Base-by-base conservation (phyloP, 2,888 invertebrate species). In the Cheilosia soror region DNA sequence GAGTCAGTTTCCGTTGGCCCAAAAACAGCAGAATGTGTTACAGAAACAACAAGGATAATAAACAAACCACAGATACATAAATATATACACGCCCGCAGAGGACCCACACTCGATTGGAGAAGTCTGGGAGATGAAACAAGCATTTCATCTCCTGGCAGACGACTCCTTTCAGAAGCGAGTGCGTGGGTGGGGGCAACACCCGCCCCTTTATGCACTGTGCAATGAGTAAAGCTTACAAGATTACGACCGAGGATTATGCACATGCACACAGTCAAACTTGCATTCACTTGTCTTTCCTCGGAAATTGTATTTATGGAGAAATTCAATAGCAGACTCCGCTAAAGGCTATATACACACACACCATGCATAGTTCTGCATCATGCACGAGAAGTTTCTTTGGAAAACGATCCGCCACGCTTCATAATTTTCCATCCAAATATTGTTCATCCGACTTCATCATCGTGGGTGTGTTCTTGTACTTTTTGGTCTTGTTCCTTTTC, bases 401-500 rank as follows among this genome's bases (percentile, higher is more conserved):
- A 71, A 80, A 69, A 57, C 66, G 76, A 85, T 81, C 68, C 66
- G 62, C 76, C 71, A 77, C 66, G 76, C 81, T 85, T 81, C 76
- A 84, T 84, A 79, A 84, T 80, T 84, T 84, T 47, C 75, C 63
- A 81, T 77, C 81, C 81, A 85, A 85, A 85, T 85, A 85, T 81
- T 81, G 81, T 81, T 66, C 71, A 85, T 80, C 80, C 75, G 80
- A 66, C 53, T 76, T 76, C 68, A 62, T 63, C 65, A 27, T 60
- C 7, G 49, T 55, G 73, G 55, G 75, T 44, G 62, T 49, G 57
- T 37, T 37, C 15, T 37, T 29, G 31, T 53, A 29, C 60, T 42
- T 62, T 60, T 13, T 53, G 7, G 33, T 53, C 58, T 40, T 58
- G 20, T 51, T 53, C 5, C 51, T 58, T 60, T 58, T 42, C 13